Conservation (phyloP, 2,113 vertebrate species). For the Bufo bufo region DNA sequence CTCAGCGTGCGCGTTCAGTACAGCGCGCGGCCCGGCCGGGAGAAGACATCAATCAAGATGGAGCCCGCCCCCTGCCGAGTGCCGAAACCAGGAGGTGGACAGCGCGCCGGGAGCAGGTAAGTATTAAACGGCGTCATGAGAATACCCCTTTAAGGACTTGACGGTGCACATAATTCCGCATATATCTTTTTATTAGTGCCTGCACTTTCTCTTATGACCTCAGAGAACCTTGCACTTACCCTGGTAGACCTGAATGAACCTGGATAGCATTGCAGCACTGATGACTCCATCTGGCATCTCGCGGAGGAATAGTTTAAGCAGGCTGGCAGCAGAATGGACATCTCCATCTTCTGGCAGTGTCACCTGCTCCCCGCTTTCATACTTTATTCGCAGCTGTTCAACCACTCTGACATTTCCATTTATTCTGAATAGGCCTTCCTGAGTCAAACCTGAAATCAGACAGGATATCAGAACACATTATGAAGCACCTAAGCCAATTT, state of each 20-base stretch:
- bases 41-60: no score
- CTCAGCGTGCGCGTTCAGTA: no score
- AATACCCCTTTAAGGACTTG: no score
- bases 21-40: no score
- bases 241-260: conserved; percentile 78
- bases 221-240: conserved; percentile 71
- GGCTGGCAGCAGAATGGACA: conserved; percentile 81
- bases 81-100: no score
- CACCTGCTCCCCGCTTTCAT: conserved; percentile 77
- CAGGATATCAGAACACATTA: neutral
- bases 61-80: no score
- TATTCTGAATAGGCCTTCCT: conserved; percentile 92
- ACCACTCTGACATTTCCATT: conserved; percentile 84
- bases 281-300: conserved; percentile 85
- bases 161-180: no score
- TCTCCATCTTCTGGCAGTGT: conserved; percentile 77
- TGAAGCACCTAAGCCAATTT: no score
- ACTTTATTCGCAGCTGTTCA: conserved; percentile 77
- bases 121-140: no score
- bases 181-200: neutral
- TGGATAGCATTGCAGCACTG: conserved; percentile 72
- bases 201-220: neutral
- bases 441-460: conserved; percentile 78
- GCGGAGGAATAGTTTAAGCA: conserved; percentile 88
- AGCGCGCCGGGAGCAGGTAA: no score